phyloP scores from a whole-genome alignment of 2,888 invertebrate genomes.

The Reticulitermes lucifugus region DNA sequence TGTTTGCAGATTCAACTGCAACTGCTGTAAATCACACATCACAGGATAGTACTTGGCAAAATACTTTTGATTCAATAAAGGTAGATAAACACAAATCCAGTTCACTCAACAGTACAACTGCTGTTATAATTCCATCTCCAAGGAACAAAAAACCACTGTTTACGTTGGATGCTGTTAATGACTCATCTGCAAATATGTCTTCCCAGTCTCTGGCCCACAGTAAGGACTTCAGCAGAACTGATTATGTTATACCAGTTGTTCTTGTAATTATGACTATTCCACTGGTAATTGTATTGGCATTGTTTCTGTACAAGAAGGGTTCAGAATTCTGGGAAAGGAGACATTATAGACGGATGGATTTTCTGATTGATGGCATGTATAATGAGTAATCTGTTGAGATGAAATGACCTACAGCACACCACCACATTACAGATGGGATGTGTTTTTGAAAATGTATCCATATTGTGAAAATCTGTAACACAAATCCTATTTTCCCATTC shows the following conservation, averaged over 20 bases:
- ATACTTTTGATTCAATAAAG: not conserved
- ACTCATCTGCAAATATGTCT: conserved; percentile 19
- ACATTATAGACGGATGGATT: conserved; percentile 90
- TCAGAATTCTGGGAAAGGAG: conserved; percentile 87
- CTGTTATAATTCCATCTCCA: not conserved
- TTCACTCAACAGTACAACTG: not conserved
- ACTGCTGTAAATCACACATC: not conserved
- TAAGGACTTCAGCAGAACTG: conserved; percentile 57
- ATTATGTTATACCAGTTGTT: conserved; percentile 80
- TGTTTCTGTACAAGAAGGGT: conserved; percentile 76
- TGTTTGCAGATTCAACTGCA: not conserved
- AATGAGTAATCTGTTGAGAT: conserved; percentile 67
- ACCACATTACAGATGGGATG: too few species aligned
- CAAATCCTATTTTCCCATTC: too few species aligned
- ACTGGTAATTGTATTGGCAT: conserved; percentile 75
- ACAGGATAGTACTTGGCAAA: not conserved
- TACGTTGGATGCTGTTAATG: conserved; percentile 47
- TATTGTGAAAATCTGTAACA: too few species aligned
- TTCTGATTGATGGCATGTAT: conserved; percentile 90
- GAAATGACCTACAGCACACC: too few species aligned
- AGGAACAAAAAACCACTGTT: conserved; percentile 47
- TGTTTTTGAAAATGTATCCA: too few species aligned
- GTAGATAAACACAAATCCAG: not conserved
- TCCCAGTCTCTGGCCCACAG: not conserved
- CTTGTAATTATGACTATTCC: conserved; percentile 81